Evolutionary conservation across 37 sponge, comb jelly and placozoan genomes (phyloP), one percentile per base, ranked within the genome.

Genomic region (Amphimedon queenslandica): DNA sequence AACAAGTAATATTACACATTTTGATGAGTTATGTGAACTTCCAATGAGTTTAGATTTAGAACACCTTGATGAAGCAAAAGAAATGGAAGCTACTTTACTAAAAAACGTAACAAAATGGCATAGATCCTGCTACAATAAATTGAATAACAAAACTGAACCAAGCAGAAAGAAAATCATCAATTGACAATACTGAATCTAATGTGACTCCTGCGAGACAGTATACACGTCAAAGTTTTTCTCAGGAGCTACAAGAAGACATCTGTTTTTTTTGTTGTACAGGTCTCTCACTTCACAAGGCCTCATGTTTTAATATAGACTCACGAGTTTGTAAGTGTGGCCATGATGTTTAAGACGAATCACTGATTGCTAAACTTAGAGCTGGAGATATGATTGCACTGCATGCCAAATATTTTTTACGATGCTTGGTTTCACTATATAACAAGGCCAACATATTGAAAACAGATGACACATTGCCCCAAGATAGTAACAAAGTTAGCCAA

Each of bases 351-450:
- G 67, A 66, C 8, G 13, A 11, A 30, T 13, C 21, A 4, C 35
- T 66, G 23, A 4, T 66, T 35, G 35, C 34, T 10, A 66, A 66
- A 37, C 35, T 66, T 3, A 66, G 67, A 35, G 37, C 3, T 3
- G 67, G 36, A 30, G 67, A 66, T 30, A 66, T 66, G 67, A 6
- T 30, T 66, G 51, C 51, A 13, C 8, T 47, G 13, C 13, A 47
- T 47, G 51, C 51, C 51, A 47, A 47, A 13, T 47, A 63, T 30
- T 25, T 24, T 63, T n/a, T 30, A 10, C 28, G 21, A 63, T 63
- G 64, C 21, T 30, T 63, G 21, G 64, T 30, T 30, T 30, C 28
- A 11, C 64, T 63, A 28, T 63, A 63, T 63, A 63, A 63, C 64
- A 63, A 28, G 20, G 31, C 32, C 10, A 10, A 6, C 8, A 28